Evolutionary conservation across 1,140 invertebrate genomes (phyloP).

Genomic region (Caerostris darwini): DNA sequence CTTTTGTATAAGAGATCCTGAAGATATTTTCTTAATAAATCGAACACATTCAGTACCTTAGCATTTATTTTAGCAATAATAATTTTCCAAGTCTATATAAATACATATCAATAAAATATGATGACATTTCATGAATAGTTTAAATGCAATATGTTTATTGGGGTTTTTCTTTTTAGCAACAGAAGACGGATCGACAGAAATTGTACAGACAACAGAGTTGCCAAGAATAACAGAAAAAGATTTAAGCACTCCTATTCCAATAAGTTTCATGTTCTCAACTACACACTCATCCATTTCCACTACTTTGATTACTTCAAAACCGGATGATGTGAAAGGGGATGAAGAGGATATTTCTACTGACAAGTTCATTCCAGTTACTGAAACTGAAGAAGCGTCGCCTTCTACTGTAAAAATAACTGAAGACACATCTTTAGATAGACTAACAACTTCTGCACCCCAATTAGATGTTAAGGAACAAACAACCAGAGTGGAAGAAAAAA

Average conservation of each 20-base stretch:
- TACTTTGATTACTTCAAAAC: constrained; percentile 34
- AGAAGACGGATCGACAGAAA: background rate
- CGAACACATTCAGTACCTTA: no score
- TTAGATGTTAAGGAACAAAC: constrained; percentile 78
- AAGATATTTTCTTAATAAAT: no score
- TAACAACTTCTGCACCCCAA: background rate
- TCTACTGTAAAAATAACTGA: background rate
- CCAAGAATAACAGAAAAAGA: constrained; percentile 24
- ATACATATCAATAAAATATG: no score
- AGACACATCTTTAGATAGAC: background rate
- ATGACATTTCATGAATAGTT: no score
- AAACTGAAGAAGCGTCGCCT: background rate
- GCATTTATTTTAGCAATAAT: no score
- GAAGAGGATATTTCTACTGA: background rate
- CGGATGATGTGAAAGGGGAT: background rate
- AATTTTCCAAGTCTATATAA: no score
- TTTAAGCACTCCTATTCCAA: constrained; percentile 65
- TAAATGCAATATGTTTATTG: no score
- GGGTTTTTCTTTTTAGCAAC: constrained; percentile 35
- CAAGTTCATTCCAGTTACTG: background rate
- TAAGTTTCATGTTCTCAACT: constrained; percentile 69
- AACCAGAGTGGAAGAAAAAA: constrained; percentile 73
- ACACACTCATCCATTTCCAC: constrained; percentile 34
- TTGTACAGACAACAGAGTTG: background rate
- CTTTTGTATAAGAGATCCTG: no score